Conservation (phyloP, 2,113 vertebrate genomes). For the Hassar affinis region DNA sequence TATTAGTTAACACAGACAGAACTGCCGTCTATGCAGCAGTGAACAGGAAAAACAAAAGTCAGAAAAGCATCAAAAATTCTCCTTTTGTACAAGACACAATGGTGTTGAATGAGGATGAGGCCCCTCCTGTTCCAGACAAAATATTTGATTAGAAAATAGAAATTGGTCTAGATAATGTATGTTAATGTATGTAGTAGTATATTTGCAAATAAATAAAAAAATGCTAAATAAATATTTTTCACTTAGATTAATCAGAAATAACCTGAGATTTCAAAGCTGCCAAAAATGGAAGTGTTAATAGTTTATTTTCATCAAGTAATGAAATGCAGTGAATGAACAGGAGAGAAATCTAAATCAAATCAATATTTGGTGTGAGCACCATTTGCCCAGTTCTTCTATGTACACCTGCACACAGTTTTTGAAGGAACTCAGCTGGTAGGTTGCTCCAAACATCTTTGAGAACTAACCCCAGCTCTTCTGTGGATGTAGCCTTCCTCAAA, state of each 20-base stretch:
- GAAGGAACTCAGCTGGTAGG: too few species aligned
- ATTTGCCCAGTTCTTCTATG: too few species aligned
- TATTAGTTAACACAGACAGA: background rate
- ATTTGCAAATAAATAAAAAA: too few species aligned
- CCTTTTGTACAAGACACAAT: background rate
- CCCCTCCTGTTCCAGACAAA: slow-evolving; percentile 40
- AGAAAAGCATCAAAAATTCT: background rate
- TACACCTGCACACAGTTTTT: too few species aligned
- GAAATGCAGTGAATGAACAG: too few species aligned
- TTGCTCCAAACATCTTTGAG: too few species aligned
- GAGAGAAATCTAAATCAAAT: too few species aligned
- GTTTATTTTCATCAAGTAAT: too few species aligned
- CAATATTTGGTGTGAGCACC: too few species aligned
- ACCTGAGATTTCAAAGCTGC: background rate
- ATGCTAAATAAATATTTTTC: background rate
- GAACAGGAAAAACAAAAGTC: slow-evolving; percentile 45
- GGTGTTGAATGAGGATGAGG: slow-evolving; percentile 5
- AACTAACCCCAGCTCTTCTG: too few species aligned
- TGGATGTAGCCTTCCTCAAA: too few species aligned
- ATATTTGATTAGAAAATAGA: slow-evolving; percentile 14
- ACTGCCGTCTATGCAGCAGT: slow-evolving; percentile 47
- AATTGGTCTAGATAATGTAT: background rate
- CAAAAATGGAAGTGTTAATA: too few species aligned
- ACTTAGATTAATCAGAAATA: background rate
- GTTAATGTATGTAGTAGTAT: background rate